Conservation (phyloP, 2,888 invertebrate species). For the Xanthia togata region DNA sequence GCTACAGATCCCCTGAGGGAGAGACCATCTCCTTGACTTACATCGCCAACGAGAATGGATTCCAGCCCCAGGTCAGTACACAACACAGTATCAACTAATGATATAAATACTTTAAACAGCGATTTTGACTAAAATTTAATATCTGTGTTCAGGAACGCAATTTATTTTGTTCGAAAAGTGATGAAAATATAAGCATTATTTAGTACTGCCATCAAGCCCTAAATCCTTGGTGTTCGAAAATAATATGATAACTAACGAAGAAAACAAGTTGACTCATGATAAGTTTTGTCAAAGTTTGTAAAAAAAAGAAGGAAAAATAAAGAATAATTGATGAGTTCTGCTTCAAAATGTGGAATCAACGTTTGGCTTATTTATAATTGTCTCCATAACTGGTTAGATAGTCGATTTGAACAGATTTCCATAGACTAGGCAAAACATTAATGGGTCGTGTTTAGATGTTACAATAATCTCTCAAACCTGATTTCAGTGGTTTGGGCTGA, state of each 20-base stretch:
- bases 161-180: not conserved
- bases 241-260: not conserved
- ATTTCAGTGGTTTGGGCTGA: constrained; percentile 3
- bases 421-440: not conserved
- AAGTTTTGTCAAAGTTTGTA: too few relatives aligned
- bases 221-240: not conserved
- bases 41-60: constrained; percentile 91
- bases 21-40: constrained; percentile 81
- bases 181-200: not conserved
- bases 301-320: too few relatives aligned
- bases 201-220: not conserved
- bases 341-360: not conserved
- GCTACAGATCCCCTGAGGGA: constrained; percentile 90
- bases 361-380: constrained; percentile 5
- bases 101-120: not conserved
- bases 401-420: constrained; percentile 1
- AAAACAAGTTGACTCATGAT: not conserved
- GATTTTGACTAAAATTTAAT: not conserved
- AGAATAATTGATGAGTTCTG: not conserved
- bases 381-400: not conserved
- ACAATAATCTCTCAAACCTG: constrained; percentile 2
- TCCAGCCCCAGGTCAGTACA: constrained; percentile 76
- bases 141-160: too few relatives aligned
- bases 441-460: not conserved
- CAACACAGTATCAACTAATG: not conserved